phyloP scores from a whole-genome alignment of 2,888 invertebrate species.

The Cantharis flavilabris region DNA sequence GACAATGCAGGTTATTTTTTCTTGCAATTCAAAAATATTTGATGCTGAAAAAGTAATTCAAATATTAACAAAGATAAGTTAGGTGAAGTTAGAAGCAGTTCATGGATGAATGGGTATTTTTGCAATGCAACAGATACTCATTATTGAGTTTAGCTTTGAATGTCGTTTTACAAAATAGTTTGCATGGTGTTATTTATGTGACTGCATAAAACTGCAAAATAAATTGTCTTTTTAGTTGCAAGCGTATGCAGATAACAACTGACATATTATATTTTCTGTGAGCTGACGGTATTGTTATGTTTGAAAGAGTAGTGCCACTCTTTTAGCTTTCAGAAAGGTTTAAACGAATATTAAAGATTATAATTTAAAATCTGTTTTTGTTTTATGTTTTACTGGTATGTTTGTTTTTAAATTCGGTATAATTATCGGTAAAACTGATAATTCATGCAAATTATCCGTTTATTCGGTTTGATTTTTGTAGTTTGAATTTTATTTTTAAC shows the following conservation, averaged over 20 bases:
- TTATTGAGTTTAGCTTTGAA: neutral
- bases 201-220: slow-evolving; percentile 16
- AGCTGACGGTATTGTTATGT: slow-evolving; percentile 16
- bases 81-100: neutral
- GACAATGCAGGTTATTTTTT: too few relatives aligned
- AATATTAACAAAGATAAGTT: too few relatives aligned
- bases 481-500: neutral
- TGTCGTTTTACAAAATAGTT: slow-evolving; percentile 5
- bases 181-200: slow-evolving; percentile 16
- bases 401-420: neutral
- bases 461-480: neutral
- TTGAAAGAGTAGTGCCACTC: slow-evolving; percentile 4
- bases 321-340: slow-evolving; percentile 12
- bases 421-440: neutral
- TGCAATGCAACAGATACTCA: neutral
- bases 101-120: neutral
- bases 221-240: slow-evolving; percentile 17
- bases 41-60: too few relatives aligned
- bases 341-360: slow-evolving; percentile 10
- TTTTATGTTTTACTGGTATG: neutral
- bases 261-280: slow-evolving; percentile 20
- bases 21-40: too few relatives aligned
- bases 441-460: neutral
- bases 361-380: slow-evolving; percentile 6
- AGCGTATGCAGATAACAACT: slow-evolving; percentile 16